A percentile compares a stretch with the other conserved stretches of the same genome.
Evolutionary conservation across 2,888 invertebrate species (phyloP).

Genomic region (Hypomecis atomaria): DNA sequence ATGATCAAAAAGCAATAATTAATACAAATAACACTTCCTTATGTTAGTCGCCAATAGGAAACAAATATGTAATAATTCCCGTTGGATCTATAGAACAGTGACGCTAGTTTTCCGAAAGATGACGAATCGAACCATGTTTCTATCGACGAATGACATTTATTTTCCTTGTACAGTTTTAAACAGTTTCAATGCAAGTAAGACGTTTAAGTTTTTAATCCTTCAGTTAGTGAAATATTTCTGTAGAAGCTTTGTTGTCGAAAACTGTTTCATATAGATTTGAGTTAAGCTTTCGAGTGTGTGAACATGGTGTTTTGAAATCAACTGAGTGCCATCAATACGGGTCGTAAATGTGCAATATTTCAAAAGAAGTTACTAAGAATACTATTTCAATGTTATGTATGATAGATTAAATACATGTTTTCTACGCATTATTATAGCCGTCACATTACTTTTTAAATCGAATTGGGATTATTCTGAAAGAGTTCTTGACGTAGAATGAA

Average conservation of each 20-base stretch:
- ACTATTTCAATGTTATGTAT: no score
- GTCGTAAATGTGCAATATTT: no score
- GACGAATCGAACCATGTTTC: conserved; percentile 45
- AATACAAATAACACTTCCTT: conserved; percentile 12
- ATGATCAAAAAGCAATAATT: conserved; percentile 8
- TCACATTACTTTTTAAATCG: no score
- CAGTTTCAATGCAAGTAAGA: not conserved
- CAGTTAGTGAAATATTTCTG: not conserved
- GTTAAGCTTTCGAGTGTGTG: not conserved
- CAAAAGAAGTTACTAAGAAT: no score
- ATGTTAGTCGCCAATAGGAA: not conserved
- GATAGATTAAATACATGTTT: no score
- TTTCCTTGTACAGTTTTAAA: conserved; percentile 25
- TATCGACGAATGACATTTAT: conserved; percentile 33
- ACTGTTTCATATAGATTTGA: not conserved
- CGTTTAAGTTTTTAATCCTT: not conserved
- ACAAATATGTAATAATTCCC: conserved; percentile 14
- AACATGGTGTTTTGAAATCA: conserved; percentile 2
- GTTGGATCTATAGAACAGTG: conserved; percentile 3
- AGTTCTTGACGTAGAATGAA: conserved; percentile 8
- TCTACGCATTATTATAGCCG: no score
- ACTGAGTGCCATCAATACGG: not conserved
- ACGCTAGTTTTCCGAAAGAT: conserved; percentile 31
- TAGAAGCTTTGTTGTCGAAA: not conserved
- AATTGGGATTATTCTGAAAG: no score